Evolutionary conservation across 2,113 vertebrate genomes (phyloP).

Genomic region (Corythaeola cristata): DNA sequence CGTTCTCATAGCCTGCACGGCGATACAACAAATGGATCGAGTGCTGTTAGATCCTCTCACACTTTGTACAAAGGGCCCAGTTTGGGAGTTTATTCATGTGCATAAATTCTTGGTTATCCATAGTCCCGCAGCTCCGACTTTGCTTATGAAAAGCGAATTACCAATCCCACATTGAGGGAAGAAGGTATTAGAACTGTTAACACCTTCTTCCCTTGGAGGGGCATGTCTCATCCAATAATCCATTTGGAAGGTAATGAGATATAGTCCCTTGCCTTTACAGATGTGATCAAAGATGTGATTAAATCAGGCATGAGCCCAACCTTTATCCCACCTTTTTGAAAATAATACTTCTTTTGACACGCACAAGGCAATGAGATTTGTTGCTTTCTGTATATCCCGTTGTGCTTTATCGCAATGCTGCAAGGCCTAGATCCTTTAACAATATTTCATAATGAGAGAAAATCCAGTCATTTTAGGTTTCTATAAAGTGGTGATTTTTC

Average conservation of each 20-base stretch:
- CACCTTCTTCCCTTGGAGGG: not conserved
- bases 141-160: not conserved
- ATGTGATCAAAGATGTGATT: not conserved
- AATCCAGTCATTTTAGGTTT: not conserved
- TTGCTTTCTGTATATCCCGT: not conserved
- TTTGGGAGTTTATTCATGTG: not conserved
- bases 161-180: fast-evolving
- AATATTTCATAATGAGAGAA: not conserved
- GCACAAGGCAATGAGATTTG: not conserved
- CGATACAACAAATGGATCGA: fast-evolving
- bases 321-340: not conserved
- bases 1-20: not conserved
- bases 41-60: not conserved
- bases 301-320: not conserved
- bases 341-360: not conserved
- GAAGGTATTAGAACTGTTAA: not conserved
- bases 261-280: not conserved
- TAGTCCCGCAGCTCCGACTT: not conserved
- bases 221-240: not conserved
- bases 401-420: not conserved
- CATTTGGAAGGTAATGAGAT: not conserved
- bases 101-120: not conserved
- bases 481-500: not conserved
- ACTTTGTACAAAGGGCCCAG: not conserved
- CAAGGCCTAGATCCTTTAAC: not conserved